phyloP scores from a whole-genome alignment of 1,140 invertebrate species.

The Calephelis nemesis region DNA sequence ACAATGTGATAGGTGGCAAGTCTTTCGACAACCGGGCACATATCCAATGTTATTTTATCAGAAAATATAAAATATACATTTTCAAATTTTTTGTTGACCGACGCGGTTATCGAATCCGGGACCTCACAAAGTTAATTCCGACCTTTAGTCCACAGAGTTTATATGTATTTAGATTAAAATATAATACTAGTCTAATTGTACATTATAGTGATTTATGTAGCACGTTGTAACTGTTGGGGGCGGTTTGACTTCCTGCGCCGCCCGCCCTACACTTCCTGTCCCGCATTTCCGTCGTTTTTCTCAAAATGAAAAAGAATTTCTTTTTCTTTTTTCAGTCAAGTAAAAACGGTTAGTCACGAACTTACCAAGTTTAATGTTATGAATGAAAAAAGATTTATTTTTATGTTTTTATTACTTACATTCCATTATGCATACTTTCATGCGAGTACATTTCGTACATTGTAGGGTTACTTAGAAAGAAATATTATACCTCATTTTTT shows the following conservation, averaged over 20 bases:
- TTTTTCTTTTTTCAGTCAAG: slow-evolving; percentile 6
- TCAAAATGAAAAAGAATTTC: slow-evolving; percentile 25
- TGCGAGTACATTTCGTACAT: neutral
- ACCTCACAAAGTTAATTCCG: too few species aligned
- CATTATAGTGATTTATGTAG: slow-evolving; percentile 47
- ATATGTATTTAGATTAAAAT: neutral
- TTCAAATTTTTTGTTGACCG: too few species aligned
- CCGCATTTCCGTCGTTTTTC: slow-evolving; percentile 45
- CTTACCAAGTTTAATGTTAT: slow-evolving; percentile 5
- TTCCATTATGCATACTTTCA: neutral
- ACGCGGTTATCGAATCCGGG: too few species aligned
- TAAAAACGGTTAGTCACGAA: slow-evolving; percentile 13
- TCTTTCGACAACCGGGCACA: too few species aligned
- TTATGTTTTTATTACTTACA: slow-evolving; percentile 1
- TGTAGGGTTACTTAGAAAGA: neutral
- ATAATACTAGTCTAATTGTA: slow-evolving; percentile 3
- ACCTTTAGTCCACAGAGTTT: too few species aligned
- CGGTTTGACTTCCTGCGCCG: slow-evolving; percentile 36
- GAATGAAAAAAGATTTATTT: slow-evolving; percentile 12
- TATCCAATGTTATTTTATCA: too few species aligned
- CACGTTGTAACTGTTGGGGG: slow-evolving; percentile 39
- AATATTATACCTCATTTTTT: too few species aligned
- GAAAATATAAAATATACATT: too few species aligned
- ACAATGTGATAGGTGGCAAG: too few species aligned
- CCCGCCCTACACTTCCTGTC: slow-evolving; percentile 42